Percentiles rank a stretch among this genome's conserved stretches.
These are phyloP conservation scores for Agelastica alni DNA, from an alignment of 2,888 invertebrate genomes.

Conservation along the genomic window DNA sequence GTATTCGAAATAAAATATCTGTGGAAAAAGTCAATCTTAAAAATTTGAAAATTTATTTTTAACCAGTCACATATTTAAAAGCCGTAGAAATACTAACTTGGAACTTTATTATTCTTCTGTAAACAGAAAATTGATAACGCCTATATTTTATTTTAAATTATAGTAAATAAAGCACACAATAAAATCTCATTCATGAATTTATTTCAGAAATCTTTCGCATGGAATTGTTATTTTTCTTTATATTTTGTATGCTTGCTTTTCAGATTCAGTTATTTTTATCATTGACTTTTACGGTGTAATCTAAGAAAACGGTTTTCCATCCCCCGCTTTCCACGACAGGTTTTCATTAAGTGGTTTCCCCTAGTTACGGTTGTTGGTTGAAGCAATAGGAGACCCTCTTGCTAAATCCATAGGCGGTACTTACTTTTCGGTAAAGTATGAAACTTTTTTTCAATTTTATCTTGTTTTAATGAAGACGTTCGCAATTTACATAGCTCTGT, in stretches of 20 bases:
- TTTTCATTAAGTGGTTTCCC: constrained; percentile 57
- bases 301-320: constrained; percentile 46
- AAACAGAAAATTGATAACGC: constrained; percentile 1
- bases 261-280: constrained; percentile 46
- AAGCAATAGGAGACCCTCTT: constrained; percentile 33
- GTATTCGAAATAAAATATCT: too few relatives aligned
- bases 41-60: too few relatives aligned
- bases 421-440: too few relatives aligned
- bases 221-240: constrained; percentile 28
- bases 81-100: too few relatives aligned
- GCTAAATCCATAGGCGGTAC: constrained; percentile 40
- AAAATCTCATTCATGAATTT: constrained; percentile 18
- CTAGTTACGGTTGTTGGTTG: constrained; percentile 54
- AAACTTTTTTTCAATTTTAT: too few relatives aligned
- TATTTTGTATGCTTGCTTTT: constrained; percentile 36
- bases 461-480: too few relatives aligned
- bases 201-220: constrained; percentile 26
- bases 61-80: too few relatives aligned
- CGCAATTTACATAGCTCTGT: too few relatives aligned
- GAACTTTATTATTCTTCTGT: background rate
- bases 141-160: constrained; percentile 12
- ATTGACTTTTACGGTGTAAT: constrained; percentile 48
- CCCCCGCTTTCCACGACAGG: constrained; percentile 33
- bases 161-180: constrained; percentile 13
- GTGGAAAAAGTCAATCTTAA: too few relatives aligned